Percentiles rank a stretch among this genome's conserved stretches.
Evolutionary conservation across 2,797 vertebrate genomes (phyloP).

Genomic region (Kryptolebias ocellatus): DNA sequence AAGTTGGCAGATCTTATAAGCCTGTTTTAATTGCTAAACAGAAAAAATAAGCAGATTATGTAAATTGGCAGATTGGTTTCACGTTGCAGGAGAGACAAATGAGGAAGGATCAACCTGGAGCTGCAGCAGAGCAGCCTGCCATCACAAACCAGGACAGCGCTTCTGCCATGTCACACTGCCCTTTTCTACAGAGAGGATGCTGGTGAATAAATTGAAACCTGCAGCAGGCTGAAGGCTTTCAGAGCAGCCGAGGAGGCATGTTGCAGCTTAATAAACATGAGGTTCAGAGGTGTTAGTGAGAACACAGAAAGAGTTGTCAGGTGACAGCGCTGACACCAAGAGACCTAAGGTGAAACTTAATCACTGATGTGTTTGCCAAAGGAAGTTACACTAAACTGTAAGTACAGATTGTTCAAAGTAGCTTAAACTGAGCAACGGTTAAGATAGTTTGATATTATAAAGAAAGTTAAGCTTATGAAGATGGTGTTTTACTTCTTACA

Average conservation of each 20-base stretch:
- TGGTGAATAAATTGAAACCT: constrained; percentile 24
- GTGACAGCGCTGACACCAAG: constrained; percentile 39
- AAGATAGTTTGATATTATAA: background rate
- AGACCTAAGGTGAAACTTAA: constrained; percentile 44
- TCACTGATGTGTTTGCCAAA: constrained; percentile 4
- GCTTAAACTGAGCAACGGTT: constrained; percentile 9
- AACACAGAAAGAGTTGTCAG: constrained; percentile 38
- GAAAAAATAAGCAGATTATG: constrained; percentile 49
- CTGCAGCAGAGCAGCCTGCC: constrained; percentile 28
- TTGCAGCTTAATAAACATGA: constrained; percentile 44
- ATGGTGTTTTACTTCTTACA: no score
- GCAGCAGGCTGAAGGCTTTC: constrained; percentile 14
- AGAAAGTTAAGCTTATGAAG: no score
- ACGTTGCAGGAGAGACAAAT: constrained; percentile 45
- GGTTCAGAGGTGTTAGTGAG: constrained; percentile 24
- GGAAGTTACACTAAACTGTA: constrained; percentile 38
- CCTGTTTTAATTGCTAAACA: constrained; percentile 29
- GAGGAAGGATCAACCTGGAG: constrained; percentile 37
- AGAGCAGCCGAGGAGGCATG: constrained; percentile 25
- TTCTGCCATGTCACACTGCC: constrained; percentile 42
- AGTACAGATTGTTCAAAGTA: constrained; percentile 31
- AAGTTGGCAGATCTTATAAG: constrained; percentile 24
- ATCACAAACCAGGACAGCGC: constrained; percentile 37
- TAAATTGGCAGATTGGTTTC: constrained; percentile 61
- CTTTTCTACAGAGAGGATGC: constrained; percentile 23